Evolutionary conservation across 2,797 vertebrate genomes (phyloP), one percentile per base, ranked within the genome.

Genomic region (Petrocephalus schoutedeni): DNA sequence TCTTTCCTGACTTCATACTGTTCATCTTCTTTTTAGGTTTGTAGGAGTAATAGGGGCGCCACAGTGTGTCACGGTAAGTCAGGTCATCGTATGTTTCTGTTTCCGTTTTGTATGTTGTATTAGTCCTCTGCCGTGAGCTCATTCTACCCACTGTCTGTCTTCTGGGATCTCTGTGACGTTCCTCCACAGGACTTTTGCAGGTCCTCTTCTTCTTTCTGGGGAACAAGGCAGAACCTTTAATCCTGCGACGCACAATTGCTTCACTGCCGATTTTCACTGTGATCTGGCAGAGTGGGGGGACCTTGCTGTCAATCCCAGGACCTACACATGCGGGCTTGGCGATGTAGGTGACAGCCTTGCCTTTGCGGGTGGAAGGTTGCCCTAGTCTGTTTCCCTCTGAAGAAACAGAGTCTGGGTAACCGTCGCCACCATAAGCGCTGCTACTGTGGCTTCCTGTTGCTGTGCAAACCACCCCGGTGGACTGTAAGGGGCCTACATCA

Each of bases 221-320:
- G 90, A 98, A 98, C 56, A 99, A 89, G 84, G 98, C 98, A 1
- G 98, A 98, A 58, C 98, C 98, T 64, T 99, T 96, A 91, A 99
- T 98, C 77, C 96, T 96, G 89, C 98, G 97, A 87, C 98, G 97
- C 87, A 99, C 97, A 87, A 99, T 97, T 89, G 98, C 98, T 91
- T 99, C 98, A 0, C 98, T 98, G 88, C 98, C 98, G 7, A 99
- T 99, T 95, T 98, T 99, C 77, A 99, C 98, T 19, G 98, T 99
- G 92, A 99, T 99, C 91, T 99, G 98, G 94, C 98, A 99, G 53
- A 99, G 96, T 0, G 98, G 98, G 0, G 97, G 96, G 0, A 98
- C 93, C 0, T 94, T 96, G 89, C 95, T 97, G 64, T 97, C 96
- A 14, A 96, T 91, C 74, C 98, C 98, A 51, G 98, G 97, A 87